Evolutionary conservation across 2,888 invertebrate species (phyloP).

Genomic region (Vannuccia rotundouncinata): DNA sequence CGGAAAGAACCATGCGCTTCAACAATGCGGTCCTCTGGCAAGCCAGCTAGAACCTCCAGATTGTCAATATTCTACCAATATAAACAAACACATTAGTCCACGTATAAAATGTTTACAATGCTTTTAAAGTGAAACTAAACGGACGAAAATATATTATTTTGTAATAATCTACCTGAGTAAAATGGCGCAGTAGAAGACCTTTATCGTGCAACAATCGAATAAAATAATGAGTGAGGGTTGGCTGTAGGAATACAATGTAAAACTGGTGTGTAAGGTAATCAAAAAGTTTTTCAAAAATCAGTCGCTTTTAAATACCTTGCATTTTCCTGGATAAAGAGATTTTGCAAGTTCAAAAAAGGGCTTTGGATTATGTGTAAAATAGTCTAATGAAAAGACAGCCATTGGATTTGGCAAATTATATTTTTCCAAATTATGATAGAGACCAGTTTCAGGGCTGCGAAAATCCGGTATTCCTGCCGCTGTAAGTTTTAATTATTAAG

Average conservation of each 20-base stretch:
- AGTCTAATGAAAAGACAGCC: conserved; percentile 82
- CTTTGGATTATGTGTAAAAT: conserved; percentile 75
- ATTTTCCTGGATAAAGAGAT: conserved; percentile 76
- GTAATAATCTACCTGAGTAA: conserved; percentile 58
- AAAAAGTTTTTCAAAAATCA: background rate
- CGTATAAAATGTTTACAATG: too few relatives aligned
- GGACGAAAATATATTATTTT: background rate
- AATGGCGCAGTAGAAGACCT: conserved; percentile 61
- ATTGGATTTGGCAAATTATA: conserved; percentile 84
- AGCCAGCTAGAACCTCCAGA: conserved; percentile 74
- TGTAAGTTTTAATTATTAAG: conserved; percentile 49
- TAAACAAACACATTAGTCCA: too few relatives aligned
- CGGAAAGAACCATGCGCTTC: conserved; percentile 91
- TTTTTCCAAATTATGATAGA: conserved; percentile 82
- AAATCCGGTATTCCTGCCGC: conserved; percentile 94
- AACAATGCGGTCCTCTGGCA: conserved; percentile 75
- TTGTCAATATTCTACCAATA: conserved; percentile 84
- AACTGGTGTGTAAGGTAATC: background rate
- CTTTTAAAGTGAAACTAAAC: too few relatives aligned
- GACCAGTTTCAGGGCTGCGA: conserved; percentile 79
- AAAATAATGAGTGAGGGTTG: conserved; percentile 84
- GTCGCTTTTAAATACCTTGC: conserved; percentile 59
- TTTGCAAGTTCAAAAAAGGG: conserved; percentile 86
- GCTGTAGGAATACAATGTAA: conserved; percentile 56
- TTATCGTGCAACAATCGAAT: conserved; percentile 76